Conservation (phyloP, 2,888 invertebrate genomes). For the Cerastis rubricosa region DNA sequence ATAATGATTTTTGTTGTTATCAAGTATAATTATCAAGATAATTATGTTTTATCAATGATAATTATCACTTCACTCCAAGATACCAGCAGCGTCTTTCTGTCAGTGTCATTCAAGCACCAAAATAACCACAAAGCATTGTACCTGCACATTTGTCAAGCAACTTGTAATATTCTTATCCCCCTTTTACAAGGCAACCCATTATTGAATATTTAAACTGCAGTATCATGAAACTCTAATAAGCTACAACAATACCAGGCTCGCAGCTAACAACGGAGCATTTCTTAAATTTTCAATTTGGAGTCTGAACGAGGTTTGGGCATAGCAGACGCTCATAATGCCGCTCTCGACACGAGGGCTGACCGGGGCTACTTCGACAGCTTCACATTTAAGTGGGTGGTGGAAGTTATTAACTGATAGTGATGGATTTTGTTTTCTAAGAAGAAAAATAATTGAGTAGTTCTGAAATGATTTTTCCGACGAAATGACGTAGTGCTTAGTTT, state of each 20-base stretch:
- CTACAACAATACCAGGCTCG: slow-evolving; percentile 36
- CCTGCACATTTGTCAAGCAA: not conserved
- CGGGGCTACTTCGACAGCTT: slow-evolving; percentile 88
- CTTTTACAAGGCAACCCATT: not conserved
- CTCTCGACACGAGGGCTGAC: slow-evolving; percentile 87
- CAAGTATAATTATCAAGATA: not conserved
- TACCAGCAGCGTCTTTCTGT: not conserved
- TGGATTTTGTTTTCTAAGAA: not conserved
- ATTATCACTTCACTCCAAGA: not conserved
- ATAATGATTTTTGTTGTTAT: not conserved
- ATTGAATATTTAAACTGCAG: slow-evolving; percentile 7
- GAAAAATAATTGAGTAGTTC: no score
- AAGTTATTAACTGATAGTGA: slow-evolving; percentile 57
- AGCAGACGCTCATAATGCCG: slow-evolving; percentile 87
- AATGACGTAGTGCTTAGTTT: no score
- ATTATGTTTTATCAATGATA: no score
- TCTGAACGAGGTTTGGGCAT: slow-evolving; percentile 81
- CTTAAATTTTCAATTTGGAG: slow-evolving; percentile 85
- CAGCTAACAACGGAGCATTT: slow-evolving; percentile 73
- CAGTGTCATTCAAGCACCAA: not conserved
- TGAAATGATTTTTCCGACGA: not conserved
- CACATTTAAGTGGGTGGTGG: slow-evolving; percentile 75
- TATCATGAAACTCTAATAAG: slow-evolving; percentile 33
- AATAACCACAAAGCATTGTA: not conserved
- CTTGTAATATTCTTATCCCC: not conserved